Base-by-base conservation (phyloP, 2,797 vertebrate genomes). In the Cygnus olor region DNA sequence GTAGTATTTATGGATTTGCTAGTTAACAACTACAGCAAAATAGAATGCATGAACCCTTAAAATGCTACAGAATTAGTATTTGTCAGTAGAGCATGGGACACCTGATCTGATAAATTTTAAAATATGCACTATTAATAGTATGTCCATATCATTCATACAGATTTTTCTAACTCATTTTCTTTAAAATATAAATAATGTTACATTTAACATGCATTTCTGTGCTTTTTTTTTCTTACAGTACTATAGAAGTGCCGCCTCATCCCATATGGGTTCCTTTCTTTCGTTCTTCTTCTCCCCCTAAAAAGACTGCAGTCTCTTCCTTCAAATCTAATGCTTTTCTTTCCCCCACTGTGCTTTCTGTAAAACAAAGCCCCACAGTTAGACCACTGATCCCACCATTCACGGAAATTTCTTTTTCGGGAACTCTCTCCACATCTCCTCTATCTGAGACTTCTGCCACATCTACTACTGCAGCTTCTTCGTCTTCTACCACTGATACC, bases 221-320 rank as follows among this genome's bases (percentile, higher is more conserved):
- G n/a, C 13, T 28, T 54, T 64, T 95, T n/a, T 53, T 94, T 91
- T 92, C 96, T 53, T 28, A 71, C 90, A 98, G 98, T 91, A 95
- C 94, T 77, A 91, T 97, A 60, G 89, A 98, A 92, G 81, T 96
- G 70, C 94, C 97, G 22, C 36, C 97, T 91, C 66, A 79, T 83
- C 96, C 96, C 57, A 47, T 80, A 93, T 86, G 65, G 68, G 40
- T 80, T 88, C 89, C 96, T 49, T 71, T 73, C 21, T 36, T 58
- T 89, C 89, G 22, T 84, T 78, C 56, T 79, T 30, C 21, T 87
- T 63, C 95, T 89, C 69, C 89, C 20, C 32, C 51, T 66, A 95
- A 88, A 69, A 85, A 47, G 61, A 40, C 87, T 54, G 58, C 88
- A 56, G 36, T 79, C 16, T 36, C 56, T 92, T 22, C 36, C 25